phyloP scores from a whole-genome alignment of 2,113 vertebrate species.

The Genyomyrus donnyi region DNA sequence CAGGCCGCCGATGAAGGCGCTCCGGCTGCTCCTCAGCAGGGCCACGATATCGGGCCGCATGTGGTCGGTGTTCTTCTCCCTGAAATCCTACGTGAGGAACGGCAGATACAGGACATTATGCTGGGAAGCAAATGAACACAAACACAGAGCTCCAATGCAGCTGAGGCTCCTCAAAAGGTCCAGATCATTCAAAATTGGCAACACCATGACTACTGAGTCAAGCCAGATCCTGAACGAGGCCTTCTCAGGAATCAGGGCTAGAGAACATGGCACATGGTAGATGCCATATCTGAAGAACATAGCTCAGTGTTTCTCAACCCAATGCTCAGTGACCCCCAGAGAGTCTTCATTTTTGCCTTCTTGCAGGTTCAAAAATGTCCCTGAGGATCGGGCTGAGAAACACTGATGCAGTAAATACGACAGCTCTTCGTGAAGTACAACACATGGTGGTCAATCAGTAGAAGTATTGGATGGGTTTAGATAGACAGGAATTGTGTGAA shows the following conservation, averaged over 20 bases:
- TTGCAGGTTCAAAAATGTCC: neutral
- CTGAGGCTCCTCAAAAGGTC: neutral
- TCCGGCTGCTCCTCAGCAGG: constrained; percentile 87
- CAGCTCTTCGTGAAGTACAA: neutral
- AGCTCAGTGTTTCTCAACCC: neutral
- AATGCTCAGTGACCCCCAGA: neutral
- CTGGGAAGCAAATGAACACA: neutral
- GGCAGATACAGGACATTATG: neutral
- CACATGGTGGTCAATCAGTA: neutral
- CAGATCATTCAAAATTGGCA: neutral
- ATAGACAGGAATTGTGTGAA: neutral
- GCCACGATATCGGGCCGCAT: constrained; percentile 95
- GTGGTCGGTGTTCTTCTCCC: constrained; percentile 98
- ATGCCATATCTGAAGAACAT: neutral
- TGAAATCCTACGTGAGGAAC: constrained; percentile 73
- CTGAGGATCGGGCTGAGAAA: neutral
- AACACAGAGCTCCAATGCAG: neutral
- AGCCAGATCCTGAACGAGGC: neutral
- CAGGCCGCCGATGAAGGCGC: constrained; percentile 85
- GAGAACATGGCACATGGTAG: neutral
- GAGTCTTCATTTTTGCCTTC: neutral
- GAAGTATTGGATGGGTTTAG: neutral
- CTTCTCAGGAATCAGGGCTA: neutral
- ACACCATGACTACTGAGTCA: neutral
- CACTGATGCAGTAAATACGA: neutral